phyloP scores from a whole-genome alignment of 2,797 vertebrate genomes.

The Allochrocebus solatus region DNA sequence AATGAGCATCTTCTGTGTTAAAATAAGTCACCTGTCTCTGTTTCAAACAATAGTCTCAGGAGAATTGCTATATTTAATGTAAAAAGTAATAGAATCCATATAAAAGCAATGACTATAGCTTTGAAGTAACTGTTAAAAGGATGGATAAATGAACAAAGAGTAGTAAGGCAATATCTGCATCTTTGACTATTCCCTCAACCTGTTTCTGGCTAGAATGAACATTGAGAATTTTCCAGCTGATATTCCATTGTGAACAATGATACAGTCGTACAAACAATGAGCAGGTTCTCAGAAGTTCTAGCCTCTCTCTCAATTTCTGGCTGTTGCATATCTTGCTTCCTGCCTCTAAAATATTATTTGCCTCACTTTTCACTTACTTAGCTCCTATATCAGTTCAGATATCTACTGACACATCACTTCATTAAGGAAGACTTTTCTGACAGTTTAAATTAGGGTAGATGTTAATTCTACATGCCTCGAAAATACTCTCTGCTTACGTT shows the following conservation, averaged over 20 bases:
- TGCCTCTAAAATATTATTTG: slow-evolving; percentile 12
- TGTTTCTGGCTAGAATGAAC: background rate
- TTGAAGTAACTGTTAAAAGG: background rate
- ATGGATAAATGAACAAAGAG: background rate
- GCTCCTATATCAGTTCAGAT: background rate
- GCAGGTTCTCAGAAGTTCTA: background rate
- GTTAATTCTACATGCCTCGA: background rate
- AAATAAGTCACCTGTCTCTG: background rate
- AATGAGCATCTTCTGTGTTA: background rate
- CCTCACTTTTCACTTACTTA: background rate
- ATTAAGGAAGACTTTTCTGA: background rate
- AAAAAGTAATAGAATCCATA: background rate
- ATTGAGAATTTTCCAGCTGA: background rate
- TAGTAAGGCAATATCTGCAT: background rate
- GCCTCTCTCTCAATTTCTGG: background rate
- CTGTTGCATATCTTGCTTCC: background rate
- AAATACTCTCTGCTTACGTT: background rate
- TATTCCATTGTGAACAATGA: background rate
- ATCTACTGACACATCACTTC: background rate
- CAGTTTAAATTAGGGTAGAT: background rate
- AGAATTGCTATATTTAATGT: background rate
- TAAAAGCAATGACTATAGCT: background rate
- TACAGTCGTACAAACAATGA: background rate
- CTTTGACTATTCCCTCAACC: background rate
- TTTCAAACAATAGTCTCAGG: background rate